phyloP scores from a whole-genome alignment of 2,888 invertebrate genomes.

The Drosophila demipolita region DNA sequence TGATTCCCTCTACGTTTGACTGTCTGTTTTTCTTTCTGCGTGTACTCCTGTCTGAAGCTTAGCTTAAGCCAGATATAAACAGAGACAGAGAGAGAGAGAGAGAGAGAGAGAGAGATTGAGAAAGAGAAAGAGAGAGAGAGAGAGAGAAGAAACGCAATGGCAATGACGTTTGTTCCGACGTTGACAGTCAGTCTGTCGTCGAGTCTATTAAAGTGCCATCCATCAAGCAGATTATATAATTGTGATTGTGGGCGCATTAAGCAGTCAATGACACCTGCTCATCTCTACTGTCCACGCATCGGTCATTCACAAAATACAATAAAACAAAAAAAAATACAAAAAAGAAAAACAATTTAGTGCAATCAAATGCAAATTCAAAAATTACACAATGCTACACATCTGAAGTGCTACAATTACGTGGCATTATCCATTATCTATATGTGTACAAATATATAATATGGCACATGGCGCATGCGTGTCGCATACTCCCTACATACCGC shows the following conservation, averaged over 20 bases:
- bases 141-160: conserved; percentile 20
- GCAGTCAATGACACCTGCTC: conserved; percentile 72
- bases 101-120: conserved; percentile 2
- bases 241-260: conserved; percentile 64
- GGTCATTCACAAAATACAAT: conserved; percentile 1
- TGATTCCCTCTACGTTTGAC: background rate
- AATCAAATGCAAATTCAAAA: conserved; percentile 40
- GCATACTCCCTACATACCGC: conserved; percentile 20
- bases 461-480: conserved; percentile 39
- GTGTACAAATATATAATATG: conserved; percentile 8
- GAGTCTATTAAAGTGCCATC: conserved; percentile 70
- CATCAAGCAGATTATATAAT: conserved; percentile 67
- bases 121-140: conserved; percentile 3
- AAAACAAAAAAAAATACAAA: background rate
- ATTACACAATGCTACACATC: conserved; percentile 54
- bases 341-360: conserved; percentile 26
- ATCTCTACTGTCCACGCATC: background rate
- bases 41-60: conserved; percentile 1
- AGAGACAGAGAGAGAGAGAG: conserved; percentile 15
- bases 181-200: conserved; percentile 51
- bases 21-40: background rate
- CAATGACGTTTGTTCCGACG: conserved; percentile 30
- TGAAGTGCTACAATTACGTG: conserved; percentile 50
- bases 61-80: conserved; percentile 14
- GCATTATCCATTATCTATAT: conserved; percentile 19